Evolutionary conservation across 2,797 vertebrate species (phyloP).

Genomic region (Picus viridis): DNA sequence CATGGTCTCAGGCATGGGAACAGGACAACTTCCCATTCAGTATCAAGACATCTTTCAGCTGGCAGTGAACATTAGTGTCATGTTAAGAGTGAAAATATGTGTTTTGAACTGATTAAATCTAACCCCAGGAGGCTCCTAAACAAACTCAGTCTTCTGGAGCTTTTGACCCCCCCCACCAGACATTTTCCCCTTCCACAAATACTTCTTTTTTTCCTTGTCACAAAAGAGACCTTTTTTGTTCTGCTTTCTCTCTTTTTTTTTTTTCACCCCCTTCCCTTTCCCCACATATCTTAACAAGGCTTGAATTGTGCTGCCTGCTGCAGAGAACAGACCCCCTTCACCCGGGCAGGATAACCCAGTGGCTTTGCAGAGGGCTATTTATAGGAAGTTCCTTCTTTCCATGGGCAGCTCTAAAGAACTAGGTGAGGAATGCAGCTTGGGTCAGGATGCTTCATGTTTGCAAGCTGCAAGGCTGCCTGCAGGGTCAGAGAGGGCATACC

Average conservation of each 20-base stretch:
- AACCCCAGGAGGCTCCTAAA: not conserved
- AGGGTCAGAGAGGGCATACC: not conserved
- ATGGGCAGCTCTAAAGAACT: not conserved
- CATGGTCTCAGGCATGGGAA: not conserved
- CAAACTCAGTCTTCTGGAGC: not conserved
- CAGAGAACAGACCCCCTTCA: not conserved
- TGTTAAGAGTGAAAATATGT: not conserved
- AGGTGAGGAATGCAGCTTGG: not conserved
- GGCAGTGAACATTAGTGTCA: not conserved
- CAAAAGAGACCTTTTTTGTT: not conserved
- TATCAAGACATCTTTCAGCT: not conserved
- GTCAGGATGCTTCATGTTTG: not conserved
- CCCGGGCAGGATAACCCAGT: not conserved
- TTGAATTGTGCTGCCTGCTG: not conserved
- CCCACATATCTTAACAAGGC: not conserved
- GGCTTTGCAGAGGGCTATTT: not conserved
- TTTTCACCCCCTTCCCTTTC: accelerated
- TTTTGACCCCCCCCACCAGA: not conserved
- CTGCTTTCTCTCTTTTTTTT: not conserved
- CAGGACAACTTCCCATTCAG: not conserved
- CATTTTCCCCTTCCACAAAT: not conserved
- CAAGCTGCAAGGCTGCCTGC: not conserved
- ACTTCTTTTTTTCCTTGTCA: not conserved
- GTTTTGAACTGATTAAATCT: not conserved
- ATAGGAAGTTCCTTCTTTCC: not conserved